Evolutionary conservation across 2,797 vertebrate genomes (phyloP), one percentile per base, ranked within the genome.

Genomic region (Protonibea diacanthus): DNA sequence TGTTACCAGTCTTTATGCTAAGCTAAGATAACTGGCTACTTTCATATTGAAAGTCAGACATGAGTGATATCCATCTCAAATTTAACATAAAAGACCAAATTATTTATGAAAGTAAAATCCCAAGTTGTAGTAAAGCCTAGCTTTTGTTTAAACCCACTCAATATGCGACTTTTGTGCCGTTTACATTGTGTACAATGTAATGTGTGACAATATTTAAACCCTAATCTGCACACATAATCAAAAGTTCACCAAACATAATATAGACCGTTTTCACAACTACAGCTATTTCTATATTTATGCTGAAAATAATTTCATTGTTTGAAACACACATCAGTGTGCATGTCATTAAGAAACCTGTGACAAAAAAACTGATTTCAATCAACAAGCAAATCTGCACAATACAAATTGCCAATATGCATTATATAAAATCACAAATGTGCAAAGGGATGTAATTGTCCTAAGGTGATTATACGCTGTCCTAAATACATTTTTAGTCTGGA

Each of bases 311-410:
- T 21, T 42, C 1, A 10, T 44, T 10, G 62, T 23, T 12, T 21
- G 23, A 7, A 40, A 57, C 11, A 42, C 42, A 61, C 2, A 0
- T 44, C 15, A 59, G 11, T 18, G 4, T 64, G 7, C 53, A 6
- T 48, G 15, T 42, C 48, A 55, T 60, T 27, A 60, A 25, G 14
- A 18, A 62, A 51, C 17, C 29, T 58, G 45, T 7, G 14, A 56
- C 42, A 58, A 63, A 17, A 12, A 2, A 11, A 64, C 27, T 49
- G 18, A 38, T 7, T 49, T 6, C 44, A 38, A 38, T 38, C 8
- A 38, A 71, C 25, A 29, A 67, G 74, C 6, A 70, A 59, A 78
- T 38, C 45, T 59, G 21, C 69, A 76, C 55, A 59, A 72, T 23
- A 69, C 48, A 74, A 59, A 65, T 20, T 9, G 6, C 1, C 59